Conservation (phyloP, 1,140 invertebrate genomes). For the Protaetia brevitarsis region DNA sequence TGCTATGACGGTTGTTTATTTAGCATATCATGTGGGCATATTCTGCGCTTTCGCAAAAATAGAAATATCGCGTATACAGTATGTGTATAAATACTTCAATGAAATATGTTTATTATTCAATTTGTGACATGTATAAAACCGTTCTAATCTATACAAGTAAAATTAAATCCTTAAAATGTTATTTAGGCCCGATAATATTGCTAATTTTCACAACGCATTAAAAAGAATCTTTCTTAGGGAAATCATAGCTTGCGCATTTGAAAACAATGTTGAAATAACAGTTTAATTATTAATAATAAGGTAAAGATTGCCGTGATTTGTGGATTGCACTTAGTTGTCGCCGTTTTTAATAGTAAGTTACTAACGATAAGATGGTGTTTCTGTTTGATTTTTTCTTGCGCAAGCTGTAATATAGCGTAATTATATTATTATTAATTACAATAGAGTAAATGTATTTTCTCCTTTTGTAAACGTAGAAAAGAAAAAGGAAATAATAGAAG, state of each 20-base stretch:
- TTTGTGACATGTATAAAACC: no score
- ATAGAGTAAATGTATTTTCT: constrained; percentile 15
- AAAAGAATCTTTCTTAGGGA: not conserved
- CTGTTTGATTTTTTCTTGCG: constrained; percentile 2
- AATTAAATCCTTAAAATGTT: constrained; percentile 13
- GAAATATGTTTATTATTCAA: no score
- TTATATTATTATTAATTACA: constrained; percentile 28
- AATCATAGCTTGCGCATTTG: not conserved
- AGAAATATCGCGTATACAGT: no score
- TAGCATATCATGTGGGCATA: no score
- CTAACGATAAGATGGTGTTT: constrained; percentile 5
- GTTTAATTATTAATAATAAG: not conserved
- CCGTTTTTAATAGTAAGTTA: not conserved
- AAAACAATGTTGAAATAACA: not conserved
- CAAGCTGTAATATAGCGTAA: constrained; percentile 7
- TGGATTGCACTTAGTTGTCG: not conserved
- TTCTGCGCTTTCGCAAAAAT: no score
- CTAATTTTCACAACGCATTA: not conserved
- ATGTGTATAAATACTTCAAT: no score
- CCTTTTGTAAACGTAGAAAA: constrained; percentile 3
- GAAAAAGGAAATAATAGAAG: constrained; percentile 7
- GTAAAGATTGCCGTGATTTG: not conserved
- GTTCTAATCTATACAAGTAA: not conserved
- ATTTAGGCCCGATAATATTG: constrained; percentile 18
- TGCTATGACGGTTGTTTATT: not conserved